Conservation (phyloP, 37 sponge, comb jelly and placozoan species). For the Chondrosia reniformis region DNA sequence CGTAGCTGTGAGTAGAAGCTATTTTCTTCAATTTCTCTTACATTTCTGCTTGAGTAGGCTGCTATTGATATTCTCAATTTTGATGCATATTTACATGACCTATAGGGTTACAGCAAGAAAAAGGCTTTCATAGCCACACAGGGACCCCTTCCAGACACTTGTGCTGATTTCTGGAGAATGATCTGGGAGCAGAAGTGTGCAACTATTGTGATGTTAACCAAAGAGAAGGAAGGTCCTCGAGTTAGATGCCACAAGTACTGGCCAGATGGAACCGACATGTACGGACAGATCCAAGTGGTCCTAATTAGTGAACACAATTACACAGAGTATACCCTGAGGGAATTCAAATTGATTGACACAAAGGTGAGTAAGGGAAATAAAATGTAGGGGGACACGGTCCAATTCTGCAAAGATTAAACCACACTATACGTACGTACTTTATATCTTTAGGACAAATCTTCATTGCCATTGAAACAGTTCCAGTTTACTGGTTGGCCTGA, state of each 20-base stretch:
- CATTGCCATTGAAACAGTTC: slow-evolving; percentile 78
- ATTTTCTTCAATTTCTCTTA: no score
- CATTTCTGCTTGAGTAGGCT: no score
- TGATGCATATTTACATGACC: neutral
- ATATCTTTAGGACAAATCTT: slow-evolving; percentile 61
- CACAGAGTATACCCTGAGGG: slow-evolving; percentile 64
- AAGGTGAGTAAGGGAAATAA: no score
- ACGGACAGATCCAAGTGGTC: slow-evolving; percentile 50
- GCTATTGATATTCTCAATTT: no score
- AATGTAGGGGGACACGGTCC: no score
- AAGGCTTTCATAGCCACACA: slow-evolving; percentile 88
- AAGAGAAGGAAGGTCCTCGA: slow-evolving; percentile 66
- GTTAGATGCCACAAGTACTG: slow-evolving; percentile 85
- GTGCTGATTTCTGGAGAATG: slow-evolving; percentile 91
- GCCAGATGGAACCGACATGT: slow-evolving; percentile 65
- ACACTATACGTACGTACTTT: no score
- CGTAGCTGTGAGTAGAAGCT: slow-evolving; percentile 78
- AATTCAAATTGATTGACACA: slow-evolving; percentile 75
- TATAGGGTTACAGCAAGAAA: slow-evolving; percentile 69
- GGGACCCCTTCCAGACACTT: slow-evolving; percentile 85
- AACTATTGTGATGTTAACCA: slow-evolving; percentile 85
- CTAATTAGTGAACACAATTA: slow-evolving; percentile 33
- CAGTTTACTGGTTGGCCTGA: slow-evolving; percentile 90
- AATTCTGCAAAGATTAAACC: no score
- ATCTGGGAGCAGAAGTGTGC: slow-evolving; percentile 85